phyloP scores from a whole-genome alignment of 2,797 vertebrate species.

The Lacerta bilineata region DNA sequence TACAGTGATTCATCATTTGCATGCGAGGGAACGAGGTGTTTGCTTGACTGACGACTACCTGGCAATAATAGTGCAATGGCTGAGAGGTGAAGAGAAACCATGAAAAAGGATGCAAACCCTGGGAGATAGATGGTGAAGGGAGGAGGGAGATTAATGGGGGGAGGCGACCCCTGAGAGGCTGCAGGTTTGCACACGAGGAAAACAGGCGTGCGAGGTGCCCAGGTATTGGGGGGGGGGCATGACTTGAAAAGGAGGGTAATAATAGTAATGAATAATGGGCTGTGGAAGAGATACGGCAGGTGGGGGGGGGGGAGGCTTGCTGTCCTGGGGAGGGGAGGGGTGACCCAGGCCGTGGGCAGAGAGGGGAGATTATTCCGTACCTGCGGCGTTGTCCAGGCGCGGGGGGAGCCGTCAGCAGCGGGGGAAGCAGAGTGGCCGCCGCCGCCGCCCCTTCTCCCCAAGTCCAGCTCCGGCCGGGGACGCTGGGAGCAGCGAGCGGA shows the following conservation, averaged over 20 bases:
- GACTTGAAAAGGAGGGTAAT: not conserved
- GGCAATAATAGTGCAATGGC: not conserved
- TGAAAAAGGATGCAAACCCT: not conserved
- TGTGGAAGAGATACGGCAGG: not conserved
- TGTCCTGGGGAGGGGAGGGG: not conserved
- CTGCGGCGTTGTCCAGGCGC: conserved; percentile 38
- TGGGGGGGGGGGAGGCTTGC: not conserved
- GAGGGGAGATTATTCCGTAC: not conserved
- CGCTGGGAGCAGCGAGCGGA: conserved; percentile 42
- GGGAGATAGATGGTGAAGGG: not conserved
- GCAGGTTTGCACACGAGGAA: not conserved
- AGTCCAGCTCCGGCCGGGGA: conserved; percentile 37
- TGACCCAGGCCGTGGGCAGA: not conserved
- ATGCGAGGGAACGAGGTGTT: not conserved
- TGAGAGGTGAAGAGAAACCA: not conserved
- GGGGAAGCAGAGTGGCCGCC: not conserved
- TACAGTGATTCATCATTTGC: not conserved
- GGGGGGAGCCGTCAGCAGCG: not conserved
- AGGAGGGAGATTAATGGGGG: not conserved
- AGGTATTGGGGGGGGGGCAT: no score
- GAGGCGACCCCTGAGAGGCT: not conserved
- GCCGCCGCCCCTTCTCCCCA: conserved; percentile 20
- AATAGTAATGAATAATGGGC: not conserved
- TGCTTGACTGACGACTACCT: not conserved
- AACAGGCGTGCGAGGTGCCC: not conserved